phyloP scores from a whole-genome alignment of 2,888 invertebrate species.

The Halictus ligatus region DNA sequence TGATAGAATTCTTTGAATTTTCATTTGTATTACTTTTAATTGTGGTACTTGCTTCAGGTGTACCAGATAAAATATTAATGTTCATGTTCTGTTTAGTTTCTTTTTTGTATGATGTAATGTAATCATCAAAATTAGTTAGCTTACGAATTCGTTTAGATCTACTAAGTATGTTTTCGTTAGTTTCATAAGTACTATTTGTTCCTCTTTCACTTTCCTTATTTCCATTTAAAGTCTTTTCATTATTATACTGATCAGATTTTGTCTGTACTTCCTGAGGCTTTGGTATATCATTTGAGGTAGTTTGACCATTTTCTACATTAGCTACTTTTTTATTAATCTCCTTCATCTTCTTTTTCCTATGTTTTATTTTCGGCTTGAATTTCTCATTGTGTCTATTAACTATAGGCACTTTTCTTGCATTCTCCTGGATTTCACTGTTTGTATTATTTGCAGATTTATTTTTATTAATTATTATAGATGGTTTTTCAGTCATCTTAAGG shows the following conservation, averaged over 20 bases:
- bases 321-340: constrained; percentile 1
- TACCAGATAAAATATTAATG: neutral
- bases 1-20: constrained; percentile 19
- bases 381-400: constrained; percentile 21
- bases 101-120: constrained; percentile 18
- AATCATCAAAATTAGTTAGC: constrained; percentile 42
- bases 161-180: constrained; percentile 22
- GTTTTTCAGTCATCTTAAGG: neutral
- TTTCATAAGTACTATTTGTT: constrained; percentile 1
- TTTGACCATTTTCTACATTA: constrained; percentile 14
- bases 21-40: neutral
- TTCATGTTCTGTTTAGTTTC: neutral
- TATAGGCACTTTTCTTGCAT: constrained; percentile 46
- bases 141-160: constrained; percentile 46
- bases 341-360: neutral
- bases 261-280: constrained; percentile 10
- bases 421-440: constrained; percentile 11
- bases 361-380: constrained; percentile 1
- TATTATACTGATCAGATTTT: neutral
- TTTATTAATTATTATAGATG: neutral
- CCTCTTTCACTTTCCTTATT: neutral
- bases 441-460: neutral
- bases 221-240: neutral
- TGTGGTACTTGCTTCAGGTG: neutral
- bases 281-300: constrained; percentile 41